A percentile compares a stretch with the other conserved stretches of the same genome.
phyloP scores from a whole-genome alignment of 2,113 vertebrate genomes.

The Silurus meridionalis region DNA sequence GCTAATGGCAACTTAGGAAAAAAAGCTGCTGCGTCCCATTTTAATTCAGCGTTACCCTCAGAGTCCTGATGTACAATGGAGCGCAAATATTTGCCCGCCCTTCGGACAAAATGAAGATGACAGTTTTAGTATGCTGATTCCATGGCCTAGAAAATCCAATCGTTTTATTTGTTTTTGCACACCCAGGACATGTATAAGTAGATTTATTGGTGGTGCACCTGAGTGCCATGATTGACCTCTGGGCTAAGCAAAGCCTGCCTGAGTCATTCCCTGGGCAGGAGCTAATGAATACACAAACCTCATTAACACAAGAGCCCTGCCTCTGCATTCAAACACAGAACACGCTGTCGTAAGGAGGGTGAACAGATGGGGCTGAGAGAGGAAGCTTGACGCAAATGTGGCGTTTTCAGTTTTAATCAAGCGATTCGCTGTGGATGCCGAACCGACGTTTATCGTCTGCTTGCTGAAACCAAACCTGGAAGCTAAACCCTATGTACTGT shows the following conservation, averaged over 20 bases:
- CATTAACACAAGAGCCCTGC: constrained; percentile 35
- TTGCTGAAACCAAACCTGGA: background rate
- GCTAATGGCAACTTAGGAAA: background rate
- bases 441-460: background rate
- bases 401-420: background rate
- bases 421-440: background rate
- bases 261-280: background rate
- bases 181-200: background rate
- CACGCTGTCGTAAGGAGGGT: background rate
- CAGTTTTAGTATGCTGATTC: background rate
- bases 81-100: background rate
- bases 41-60: background rate
- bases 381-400: background rate
- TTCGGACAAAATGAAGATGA: background rate
- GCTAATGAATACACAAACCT: constrained; percentile 39
- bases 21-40: background rate
- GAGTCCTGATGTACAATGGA: background rate
- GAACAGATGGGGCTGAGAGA: background rate
- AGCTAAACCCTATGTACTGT: background rate
- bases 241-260: background rate
- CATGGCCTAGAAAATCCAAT: background rate
- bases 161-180: constrained; percentile 19
- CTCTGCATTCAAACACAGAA: background rate
- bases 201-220: constrained; percentile 17
- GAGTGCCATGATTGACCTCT: constrained; percentile 15